These are phyloP conservation scores for Tolypeutes matacus DNA, from an alignment of 2,797 vertebrate genomes.

Conservation along the genomic window DNA sequence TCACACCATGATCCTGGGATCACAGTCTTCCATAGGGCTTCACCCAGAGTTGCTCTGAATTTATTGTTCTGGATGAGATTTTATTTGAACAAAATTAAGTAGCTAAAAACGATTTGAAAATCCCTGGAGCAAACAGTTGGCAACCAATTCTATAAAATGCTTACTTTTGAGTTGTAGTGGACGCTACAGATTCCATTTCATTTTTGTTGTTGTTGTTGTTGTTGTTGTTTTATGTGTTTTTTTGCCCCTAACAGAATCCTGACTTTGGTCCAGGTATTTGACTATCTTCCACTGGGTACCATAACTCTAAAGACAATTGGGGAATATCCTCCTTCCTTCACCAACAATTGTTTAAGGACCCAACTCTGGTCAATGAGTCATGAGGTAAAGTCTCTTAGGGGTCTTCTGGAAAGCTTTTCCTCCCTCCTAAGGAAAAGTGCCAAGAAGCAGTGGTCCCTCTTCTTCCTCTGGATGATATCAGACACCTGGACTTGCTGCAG, in stretches of 20 bases:
- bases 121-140: neutral
- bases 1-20: neutral
- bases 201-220: too few relatives aligned
- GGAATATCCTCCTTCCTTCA: neutral
- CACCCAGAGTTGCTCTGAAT: neutral
- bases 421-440: neutral
- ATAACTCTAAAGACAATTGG: neutral
- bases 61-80: constrained; percentile 13
- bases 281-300: neutral
- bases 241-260: neutral
- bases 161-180: neutral
- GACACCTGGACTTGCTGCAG: neutral
- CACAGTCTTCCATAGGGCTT: neutral
- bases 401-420: neutral
- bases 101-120: constrained; percentile 7
- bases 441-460: neutral
- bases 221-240: too few relatives aligned
- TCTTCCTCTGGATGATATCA: neutral
- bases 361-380: neutral
- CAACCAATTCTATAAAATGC: neutral
- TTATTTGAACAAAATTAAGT: constrained; percentile 15
- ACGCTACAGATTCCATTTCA: neutral
- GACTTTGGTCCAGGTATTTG: neutral
- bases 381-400: neutral
- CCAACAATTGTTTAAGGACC: neutral